Conservation (phyloP, 2,888 invertebrate genomes). For the Saturnia pavonia region DNA sequence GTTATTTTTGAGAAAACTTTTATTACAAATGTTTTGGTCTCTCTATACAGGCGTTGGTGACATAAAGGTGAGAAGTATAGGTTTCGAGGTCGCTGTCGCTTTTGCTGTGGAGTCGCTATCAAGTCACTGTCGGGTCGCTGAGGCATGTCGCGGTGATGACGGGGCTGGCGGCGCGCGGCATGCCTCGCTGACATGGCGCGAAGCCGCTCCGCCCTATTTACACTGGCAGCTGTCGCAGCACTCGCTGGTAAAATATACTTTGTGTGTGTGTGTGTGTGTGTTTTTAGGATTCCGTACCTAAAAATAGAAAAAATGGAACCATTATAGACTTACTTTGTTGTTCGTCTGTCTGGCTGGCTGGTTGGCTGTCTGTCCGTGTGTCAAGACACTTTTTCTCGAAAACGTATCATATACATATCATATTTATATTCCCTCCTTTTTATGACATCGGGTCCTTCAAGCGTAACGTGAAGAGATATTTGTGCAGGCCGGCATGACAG, state of each 20-base stretch:
- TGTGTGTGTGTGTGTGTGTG: too few relatives aligned
- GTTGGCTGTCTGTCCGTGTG: too few relatives aligned
- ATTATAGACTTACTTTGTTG: too few relatives aligned
- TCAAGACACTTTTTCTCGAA: too few relatives aligned
- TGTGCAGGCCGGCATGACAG: too few relatives aligned
- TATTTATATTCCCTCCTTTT: too few relatives aligned
- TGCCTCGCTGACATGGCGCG: slow-evolving; percentile 79
- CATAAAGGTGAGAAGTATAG: slow-evolving; percentile 33
- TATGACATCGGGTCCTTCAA: too few relatives aligned
- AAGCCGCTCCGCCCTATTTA: slow-evolving; percentile 77
- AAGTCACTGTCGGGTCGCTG: slow-evolving; percentile 29
- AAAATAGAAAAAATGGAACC: too few relatives aligned
- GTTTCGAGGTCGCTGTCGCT: slow-evolving; percentile 28
- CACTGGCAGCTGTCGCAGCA: slow-evolving; percentile 76
- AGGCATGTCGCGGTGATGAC: slow-evolving; percentile 72
- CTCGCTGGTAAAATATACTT: slow-evolving; percentile 60
- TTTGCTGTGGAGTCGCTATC: slow-evolving; percentile 30
- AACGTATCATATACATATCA: too few relatives aligned
- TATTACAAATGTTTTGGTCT: slow-evolving; percentile 16
- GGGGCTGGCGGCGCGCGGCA: slow-evolving; percentile 69
- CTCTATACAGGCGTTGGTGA: slow-evolving; percentile 42
- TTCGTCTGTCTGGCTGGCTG: too few relatives aligned
- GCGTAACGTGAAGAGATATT: too few relatives aligned
- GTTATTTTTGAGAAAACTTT: neutral
- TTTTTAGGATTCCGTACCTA: too few relatives aligned